phyloP scores from a whole-genome alignment of 2,113 vertebrate species.

The Macroglossus sobrinus region DNA sequence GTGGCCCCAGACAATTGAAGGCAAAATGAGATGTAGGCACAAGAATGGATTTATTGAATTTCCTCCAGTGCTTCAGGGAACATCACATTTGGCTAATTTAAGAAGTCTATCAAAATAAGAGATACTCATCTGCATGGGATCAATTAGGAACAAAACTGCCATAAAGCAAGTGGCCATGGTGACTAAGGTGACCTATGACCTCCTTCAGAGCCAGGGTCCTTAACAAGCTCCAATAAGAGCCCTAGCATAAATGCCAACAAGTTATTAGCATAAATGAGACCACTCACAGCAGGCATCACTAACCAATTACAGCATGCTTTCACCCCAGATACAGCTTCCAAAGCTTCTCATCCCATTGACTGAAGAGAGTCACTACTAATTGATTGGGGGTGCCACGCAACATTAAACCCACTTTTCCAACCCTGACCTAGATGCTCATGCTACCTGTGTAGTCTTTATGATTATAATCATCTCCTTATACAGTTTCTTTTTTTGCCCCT shows the following conservation, averaged over 20 bases:
- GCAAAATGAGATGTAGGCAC: background rate
- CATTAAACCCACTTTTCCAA: background rate
- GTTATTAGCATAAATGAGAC: background rate
- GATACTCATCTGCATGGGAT: background rate
- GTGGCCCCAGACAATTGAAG: background rate
- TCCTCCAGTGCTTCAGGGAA: background rate
- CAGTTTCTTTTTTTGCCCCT: background rate
- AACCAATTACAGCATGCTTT: background rate
- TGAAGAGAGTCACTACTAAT: background rate
- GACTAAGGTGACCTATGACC: background rate
- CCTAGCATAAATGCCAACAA: background rate
- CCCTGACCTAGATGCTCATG: background rate
- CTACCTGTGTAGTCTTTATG: background rate
- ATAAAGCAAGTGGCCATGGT: background rate
- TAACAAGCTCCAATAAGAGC: background rate
- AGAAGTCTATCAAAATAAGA: background rate
- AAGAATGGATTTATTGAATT: background rate
- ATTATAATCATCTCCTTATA: background rate
- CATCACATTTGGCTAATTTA: background rate
- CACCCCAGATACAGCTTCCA: background rate
- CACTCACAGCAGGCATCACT: background rate
- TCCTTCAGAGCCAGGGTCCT: background rate
- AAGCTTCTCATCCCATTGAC: background rate
- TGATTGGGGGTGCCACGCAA: background rate
- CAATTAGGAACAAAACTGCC: background rate